Conservation (phyloP, 2,797 vertebrate species). For the Vespertilio murinus region DNA sequence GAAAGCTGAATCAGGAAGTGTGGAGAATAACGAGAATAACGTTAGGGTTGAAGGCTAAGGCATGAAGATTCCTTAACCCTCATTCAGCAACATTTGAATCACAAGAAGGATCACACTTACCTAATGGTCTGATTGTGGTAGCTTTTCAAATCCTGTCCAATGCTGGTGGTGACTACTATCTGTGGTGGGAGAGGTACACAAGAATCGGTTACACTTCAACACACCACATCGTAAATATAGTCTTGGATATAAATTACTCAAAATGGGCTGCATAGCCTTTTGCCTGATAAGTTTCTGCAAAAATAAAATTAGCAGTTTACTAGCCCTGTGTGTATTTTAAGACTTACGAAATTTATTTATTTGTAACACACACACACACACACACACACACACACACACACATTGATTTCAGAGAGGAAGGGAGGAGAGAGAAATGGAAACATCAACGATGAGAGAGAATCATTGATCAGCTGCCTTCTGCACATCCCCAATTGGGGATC, state of each 20-base stretch:
- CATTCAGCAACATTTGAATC: not conserved
- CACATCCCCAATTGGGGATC: no score
- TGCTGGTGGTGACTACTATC: conserved; percentile 81
- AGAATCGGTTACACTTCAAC: not conserved
- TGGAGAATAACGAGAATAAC: not conserved
- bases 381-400: no score
- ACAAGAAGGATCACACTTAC: conserved; percentile 79
- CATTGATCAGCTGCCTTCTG: no score
- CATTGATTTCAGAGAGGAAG: no score
- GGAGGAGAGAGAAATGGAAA: no score
- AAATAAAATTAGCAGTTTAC: conserved; percentile 36
- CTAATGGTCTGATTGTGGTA: conserved; percentile 81
- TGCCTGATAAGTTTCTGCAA: conserved; percentile 20
- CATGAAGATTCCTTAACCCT: not conserved
- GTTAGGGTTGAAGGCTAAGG: not conserved
- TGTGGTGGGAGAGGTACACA: conserved; percentile 68
- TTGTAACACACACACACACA: no score
- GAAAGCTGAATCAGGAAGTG: not conserved
- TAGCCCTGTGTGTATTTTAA: not conserved
- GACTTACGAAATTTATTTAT: conserved; percentile 1
- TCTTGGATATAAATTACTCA: not conserved
- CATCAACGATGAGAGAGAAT: no score
- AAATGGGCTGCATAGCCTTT: not conserved
- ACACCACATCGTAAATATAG: not conserved
- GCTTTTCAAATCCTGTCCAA: conserved; percentile 81